A percentile compares a stretch with the other conserved stretches of the same genome.
These are phyloP conservation scores for Paralvinella palmiformis DNA, from an alignment of 1,140 invertebrate genomes.

Conservation along the genomic window DNA sequence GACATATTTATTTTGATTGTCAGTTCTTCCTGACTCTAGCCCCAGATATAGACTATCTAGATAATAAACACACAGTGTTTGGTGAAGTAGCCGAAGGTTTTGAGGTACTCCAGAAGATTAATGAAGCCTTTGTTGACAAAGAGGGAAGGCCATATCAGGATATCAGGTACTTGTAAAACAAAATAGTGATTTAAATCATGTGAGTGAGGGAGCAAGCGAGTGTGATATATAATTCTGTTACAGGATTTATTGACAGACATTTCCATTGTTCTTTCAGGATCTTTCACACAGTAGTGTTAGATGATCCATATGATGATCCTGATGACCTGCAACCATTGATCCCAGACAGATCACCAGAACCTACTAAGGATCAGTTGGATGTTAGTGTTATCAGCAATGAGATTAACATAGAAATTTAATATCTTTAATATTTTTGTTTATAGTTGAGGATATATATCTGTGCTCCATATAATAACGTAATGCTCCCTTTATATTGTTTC, in stretches of 20 bases:
- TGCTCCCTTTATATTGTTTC: slow-evolving; percentile 22
- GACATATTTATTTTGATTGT: too few species aligned
- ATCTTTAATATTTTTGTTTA: neutral
- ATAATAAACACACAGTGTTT: slow-evolving; percentile 90
- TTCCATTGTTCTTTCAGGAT: too few species aligned
- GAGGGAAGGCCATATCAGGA: slow-evolving; percentile 90
- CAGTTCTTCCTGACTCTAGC: slow-evolving; percentile 96
- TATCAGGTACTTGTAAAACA: slow-evolving; percentile 63
- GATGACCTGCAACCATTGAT: slow-evolving; percentile 59
- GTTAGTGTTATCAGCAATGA: too few species aligned
- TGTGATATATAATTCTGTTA: too few species aligned
- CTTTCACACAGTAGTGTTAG: slow-evolving; percentile 91
- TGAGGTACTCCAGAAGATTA: slow-evolving; percentile 81
- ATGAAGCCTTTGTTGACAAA: slow-evolving; percentile 89
- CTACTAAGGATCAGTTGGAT: slow-evolving; percentile 68
- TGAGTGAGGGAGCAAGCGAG: too few species aligned
- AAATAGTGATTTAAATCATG: too few species aligned
- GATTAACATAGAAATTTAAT: neutral
- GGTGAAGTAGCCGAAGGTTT: slow-evolving; percentile 85
- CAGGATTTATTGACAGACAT: too few species aligned
- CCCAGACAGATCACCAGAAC: slow-evolving; percentile 81
- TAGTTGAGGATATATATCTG: neutral
- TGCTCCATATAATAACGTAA: neutral
- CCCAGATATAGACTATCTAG: slow-evolving; percentile 82
- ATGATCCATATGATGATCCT: slow-evolving; percentile 94